Base-by-base conservation (phyloP, 2,113 vertebrate genomes). In the Leptobrachium leishanense region DNA sequence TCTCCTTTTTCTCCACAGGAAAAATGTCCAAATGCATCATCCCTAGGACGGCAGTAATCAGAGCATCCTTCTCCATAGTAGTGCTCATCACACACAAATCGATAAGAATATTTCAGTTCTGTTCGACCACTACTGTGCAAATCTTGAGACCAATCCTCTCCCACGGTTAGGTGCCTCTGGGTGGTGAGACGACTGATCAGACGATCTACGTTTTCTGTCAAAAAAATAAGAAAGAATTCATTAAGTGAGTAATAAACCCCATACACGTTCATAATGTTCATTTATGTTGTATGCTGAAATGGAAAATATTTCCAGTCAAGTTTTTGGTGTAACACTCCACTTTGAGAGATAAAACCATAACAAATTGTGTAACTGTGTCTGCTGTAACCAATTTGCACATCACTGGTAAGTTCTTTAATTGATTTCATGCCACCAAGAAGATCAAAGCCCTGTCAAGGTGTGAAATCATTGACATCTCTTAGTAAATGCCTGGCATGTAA, bases 31-130 rank as follows among this genome's bases (percentile, higher is more conserved):
- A 99, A 99, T 43, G 96, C 94, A 6, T 99, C 97, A 0, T 99
- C 97, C 12, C 97, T 84, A 11, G 98, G 96, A 0, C 98, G 95
- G 82, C 98, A 99, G 88, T 99, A 98, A 72, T 98, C 97, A 0
- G 98, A 98, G 88, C 98, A 99, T 31, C 98, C 97, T 1, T 99
- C 97, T 9, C 98, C 98, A 0, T 98, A 99, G 88, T 99, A 99
- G 79, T 99, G 94, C 83, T 99, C 98, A 0, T 99, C 98, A 0
- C 98, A 99, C 62, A 98, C 90, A 0, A 99, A 99, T 83, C 98
- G 96, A 81, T 99, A 99, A 1, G 97, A 95, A 81, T 99, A 99
- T 70, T 96, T 97, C 83, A 99, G 92, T 85, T 99, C 97, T 0
- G 97, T 96, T 68, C 93, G 92, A 65, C 95, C 93, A 0, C 90